Conservation (phyloP, 2,113 vertebrate genomes). For the Macquaria ambigua region DNA sequence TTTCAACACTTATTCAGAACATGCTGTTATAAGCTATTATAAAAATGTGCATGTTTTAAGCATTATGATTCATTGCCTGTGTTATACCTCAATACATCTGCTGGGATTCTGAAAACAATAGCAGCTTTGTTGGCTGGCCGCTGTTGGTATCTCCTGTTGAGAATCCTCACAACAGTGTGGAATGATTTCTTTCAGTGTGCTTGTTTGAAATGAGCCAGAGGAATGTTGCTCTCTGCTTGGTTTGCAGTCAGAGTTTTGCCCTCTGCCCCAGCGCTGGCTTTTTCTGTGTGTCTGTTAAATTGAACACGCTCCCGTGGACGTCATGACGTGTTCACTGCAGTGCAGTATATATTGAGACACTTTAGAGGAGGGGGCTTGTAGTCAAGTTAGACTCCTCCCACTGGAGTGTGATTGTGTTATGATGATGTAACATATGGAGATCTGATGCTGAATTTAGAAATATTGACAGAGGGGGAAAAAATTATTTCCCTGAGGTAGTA, state of each 20-base stretch:
- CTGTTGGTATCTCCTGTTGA: constrained; percentile 64
- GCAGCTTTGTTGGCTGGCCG: constrained; percentile 57
- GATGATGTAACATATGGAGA: constrained; percentile 31
- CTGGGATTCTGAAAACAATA: constrained; percentile 54
- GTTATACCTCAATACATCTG: not conserved
- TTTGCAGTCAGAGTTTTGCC: constrained; percentile 55
- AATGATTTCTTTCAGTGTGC: constrained; percentile 70
- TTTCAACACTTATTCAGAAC: not conserved
- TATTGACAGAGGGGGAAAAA: not conserved
- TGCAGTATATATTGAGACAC: constrained; percentile 16
- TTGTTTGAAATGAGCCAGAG: constrained; percentile 78
- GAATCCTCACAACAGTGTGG: constrained; percentile 79
- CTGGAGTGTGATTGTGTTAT: constrained; percentile 15
- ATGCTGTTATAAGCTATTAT: not conserved
- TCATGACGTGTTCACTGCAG: not conserved
- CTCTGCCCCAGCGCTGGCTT: constrained; percentile 54
- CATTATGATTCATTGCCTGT: not conserved
- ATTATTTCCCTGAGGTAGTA: not conserved
- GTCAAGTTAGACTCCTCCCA: constrained; percentile 57
- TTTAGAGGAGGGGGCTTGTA: not conserved
- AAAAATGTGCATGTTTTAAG: not conserved
- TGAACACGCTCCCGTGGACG: constrained; percentile 1
- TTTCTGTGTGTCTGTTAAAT: constrained; percentile 53
- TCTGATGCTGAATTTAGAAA: not conserved
- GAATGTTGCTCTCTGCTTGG: constrained; percentile 69